Base-by-base conservation (phyloP, 2,888 invertebrate genomes). In the Andrena minutula region DNA sequence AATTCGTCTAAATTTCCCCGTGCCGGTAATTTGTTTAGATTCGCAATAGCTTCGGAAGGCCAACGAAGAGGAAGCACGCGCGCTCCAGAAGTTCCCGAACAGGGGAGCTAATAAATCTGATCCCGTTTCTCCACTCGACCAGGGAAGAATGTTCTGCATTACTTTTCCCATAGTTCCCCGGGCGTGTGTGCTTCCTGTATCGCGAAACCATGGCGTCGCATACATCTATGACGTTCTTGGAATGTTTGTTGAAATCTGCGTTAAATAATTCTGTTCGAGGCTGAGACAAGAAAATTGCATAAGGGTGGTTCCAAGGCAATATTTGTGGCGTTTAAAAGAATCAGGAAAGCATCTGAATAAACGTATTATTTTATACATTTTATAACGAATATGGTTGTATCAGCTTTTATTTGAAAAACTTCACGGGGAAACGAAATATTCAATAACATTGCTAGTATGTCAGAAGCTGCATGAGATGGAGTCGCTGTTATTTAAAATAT, bases 21-120 rank as follows among this genome's bases (percentile, higher is more conserved):
- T 60, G 32, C 56, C 26, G 26, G 76, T 77, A 74, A 77, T 77
- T 77, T 74, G 76, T 65, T 76, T 73, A 73, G 64, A 76, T 58
- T 16, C 61, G 51, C 51, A 61, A 35, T 28, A 23, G 30, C 10
- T 49, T 20, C 32, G 16, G 41, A 47, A 1, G 30, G 30, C 60
- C 20, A 30, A n/a, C 23, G 23, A 75, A 51, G 23, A 74, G 60
- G 65, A 75, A 75, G 32, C 51, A 60, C 35, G 28, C 28, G 65
- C 41, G 30, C 41, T 41, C 41, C 28, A 28, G 20, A 70, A 60
- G 60, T 70, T 51, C 28, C 41, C 35, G 60, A n/a, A 32, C 49
- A 6, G 49, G 28, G n/a, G 23, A 28, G 60, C 51, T 75, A 75
- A 78, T 78, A 75, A 68, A 78, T 75, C 75, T 68, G 68, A 56